phyloP scores from a whole-genome alignment of 2,888 invertebrate genomes.

The Erebia ligea region DNA sequence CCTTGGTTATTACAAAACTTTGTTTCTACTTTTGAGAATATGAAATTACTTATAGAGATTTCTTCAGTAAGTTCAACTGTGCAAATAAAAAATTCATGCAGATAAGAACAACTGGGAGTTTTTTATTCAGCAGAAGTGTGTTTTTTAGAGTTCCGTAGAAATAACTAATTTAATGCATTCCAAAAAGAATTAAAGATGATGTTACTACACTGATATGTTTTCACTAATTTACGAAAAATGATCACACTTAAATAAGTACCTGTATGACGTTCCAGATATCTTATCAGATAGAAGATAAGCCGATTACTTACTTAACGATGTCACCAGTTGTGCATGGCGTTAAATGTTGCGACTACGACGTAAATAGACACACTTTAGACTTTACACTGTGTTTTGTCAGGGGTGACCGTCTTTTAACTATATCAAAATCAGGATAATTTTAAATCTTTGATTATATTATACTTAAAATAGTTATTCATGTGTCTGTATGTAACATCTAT shows the following conservation, averaged over 20 bases:
- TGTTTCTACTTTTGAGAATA: slow-evolving; percentile 18
- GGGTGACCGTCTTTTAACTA: not conserved
- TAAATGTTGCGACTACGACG: too few relatives aligned
- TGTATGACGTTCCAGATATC: not conserved
- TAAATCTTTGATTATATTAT: too few relatives aligned
- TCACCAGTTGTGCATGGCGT: not conserved
- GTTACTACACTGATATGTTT: slow-evolving; percentile 1
- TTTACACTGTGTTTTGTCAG: not conserved
- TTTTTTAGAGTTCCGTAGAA: not conserved
- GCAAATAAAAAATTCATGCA: slow-evolving; percentile 14
- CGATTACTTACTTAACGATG: not conserved
- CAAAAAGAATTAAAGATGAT: not conserved
- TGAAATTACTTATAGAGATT: slow-evolving; percentile 13
- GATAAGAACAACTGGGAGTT: not conserved
- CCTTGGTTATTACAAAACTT: slow-evolving; percentile 8
- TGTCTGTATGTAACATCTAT: too few relatives aligned
- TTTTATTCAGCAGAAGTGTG: slow-evolving; percentile 2
- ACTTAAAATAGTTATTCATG: too few relatives aligned
- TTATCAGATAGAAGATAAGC: slow-evolving; percentile 3
- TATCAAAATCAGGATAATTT: not conserved
- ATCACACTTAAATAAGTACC: not conserved
- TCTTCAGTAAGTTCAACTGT: slow-evolving; percentile 13
- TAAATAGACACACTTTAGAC: not conserved
- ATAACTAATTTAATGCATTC: too few relatives aligned
- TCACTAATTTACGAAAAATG: not conserved